Evolutionary conservation across 2,113 vertebrate genomes (phyloP).

Genomic region (Cyprinodon brontotheroides): DNA sequence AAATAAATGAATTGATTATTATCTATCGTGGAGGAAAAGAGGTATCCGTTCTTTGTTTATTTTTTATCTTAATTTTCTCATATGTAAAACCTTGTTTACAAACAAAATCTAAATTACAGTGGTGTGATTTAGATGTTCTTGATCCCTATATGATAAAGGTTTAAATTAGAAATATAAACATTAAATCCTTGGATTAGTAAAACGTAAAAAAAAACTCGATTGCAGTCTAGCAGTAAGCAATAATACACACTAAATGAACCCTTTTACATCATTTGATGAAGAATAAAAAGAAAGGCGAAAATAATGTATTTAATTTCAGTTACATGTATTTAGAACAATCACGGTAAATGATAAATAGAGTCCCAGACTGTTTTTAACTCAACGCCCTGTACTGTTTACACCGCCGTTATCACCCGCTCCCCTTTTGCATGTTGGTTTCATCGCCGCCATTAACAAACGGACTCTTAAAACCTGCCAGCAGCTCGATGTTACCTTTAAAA

Average conservation of each 20-base stretch:
- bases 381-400: constrained; percentile 33
- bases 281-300: background rate
- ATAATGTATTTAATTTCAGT: too few relatives aligned
- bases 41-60: background rate
- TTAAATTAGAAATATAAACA: background rate
- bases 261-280: background rate
- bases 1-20: too few relatives aligned
- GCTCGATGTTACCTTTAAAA: constrained; percentile 37
- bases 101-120: background rate
- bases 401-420: constrained; percentile 43
- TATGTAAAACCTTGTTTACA: background rate
- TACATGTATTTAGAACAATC: background rate
- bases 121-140: background rate
- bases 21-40: too few relatives aligned
- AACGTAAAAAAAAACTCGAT: too few relatives aligned
- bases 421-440: constrained; percentile 30
- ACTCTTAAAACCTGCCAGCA: constrained; percentile 21
- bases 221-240: background rate
- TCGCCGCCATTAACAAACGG: constrained; percentile 55
- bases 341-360: background rate
- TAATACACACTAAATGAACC: background rate
- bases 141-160: background rate
- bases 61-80: background rate
- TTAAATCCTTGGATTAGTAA: too few relatives aligned
- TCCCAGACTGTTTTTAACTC: background rate